Evolutionary conservation across 2,888 invertebrate genomes (phyloP).

Genomic region (Tortrix viridana): DNA sequence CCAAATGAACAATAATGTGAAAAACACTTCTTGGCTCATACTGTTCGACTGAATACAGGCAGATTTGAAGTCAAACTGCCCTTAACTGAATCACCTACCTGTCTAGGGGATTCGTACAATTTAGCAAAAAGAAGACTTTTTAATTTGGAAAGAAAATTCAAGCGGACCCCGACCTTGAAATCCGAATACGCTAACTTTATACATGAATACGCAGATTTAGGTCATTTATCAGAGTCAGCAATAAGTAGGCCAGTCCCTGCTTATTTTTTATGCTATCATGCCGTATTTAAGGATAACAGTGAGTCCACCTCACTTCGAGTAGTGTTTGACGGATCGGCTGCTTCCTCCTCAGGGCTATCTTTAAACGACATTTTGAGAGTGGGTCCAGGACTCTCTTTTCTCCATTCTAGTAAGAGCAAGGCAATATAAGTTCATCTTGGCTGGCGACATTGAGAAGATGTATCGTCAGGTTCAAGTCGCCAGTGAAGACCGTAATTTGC

Average conservation of each 20-base stretch:
- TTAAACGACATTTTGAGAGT: background rate
- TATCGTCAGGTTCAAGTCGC: slow-evolving; percentile 16
- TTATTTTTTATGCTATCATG: slow-evolving; percentile 7
- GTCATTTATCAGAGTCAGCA: background rate
- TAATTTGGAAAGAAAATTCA: slow-evolving; percentile 23
- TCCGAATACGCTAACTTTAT: slow-evolving; percentile 4
- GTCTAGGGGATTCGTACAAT: slow-evolving; percentile 33
- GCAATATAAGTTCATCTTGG: slow-evolving; percentile 1
- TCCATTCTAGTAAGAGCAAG: slow-evolving; percentile 4
- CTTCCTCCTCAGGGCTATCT: background rate
- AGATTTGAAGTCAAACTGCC: slow-evolving; percentile 36
- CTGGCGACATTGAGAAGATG: slow-evolving; percentile 16
- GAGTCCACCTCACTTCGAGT: background rate
- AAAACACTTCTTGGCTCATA: slow-evolving; percentile 28
- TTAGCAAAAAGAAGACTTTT: slow-evolving; percentile 35
- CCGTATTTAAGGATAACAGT: too few relatives aligned
- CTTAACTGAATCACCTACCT: slow-evolving; percentile 24
- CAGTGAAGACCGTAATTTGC: slow-evolving; percentile 8
- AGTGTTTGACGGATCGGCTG: slow-evolving; percentile 1
- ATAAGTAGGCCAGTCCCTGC: background rate
- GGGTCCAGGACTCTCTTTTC: slow-evolving; percentile 7
- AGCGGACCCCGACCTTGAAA: background rate
- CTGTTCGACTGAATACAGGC: slow-evolving; percentile 18
- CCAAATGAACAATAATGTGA: slow-evolving; percentile 36
- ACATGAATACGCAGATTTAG: slow-evolving; percentile 1